Evolutionary conservation across 2,113 vertebrate genomes (phyloP).

Genomic region (Crotalus tigris): DNA sequence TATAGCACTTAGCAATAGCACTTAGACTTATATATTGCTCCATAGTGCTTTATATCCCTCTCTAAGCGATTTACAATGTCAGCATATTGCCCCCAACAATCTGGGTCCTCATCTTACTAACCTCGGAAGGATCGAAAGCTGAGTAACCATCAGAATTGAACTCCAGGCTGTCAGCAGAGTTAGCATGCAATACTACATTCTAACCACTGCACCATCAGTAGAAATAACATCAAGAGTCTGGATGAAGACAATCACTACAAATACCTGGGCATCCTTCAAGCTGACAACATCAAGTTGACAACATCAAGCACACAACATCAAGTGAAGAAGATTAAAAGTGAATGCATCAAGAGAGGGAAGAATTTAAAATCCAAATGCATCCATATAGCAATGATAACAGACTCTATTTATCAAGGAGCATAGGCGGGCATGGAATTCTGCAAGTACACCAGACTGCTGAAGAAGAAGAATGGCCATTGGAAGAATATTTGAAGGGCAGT

Average conservation of each 20-base stretch:
- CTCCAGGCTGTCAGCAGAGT: not conserved
- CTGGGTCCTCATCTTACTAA: not conserved
- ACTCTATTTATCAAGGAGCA: not conserved
- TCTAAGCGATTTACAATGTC: not conserved
- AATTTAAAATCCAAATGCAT: not conserved
- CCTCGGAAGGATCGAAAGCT: not conserved
- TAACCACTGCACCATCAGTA: not conserved
- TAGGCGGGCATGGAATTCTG: too few relatives aligned
- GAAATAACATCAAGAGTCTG: not conserved
- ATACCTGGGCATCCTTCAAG: not conserved
- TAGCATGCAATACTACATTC: not conserved
- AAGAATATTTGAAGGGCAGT: too few relatives aligned
- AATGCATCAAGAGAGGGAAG: not conserved
- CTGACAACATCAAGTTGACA: not conserved
- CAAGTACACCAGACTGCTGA: too few relatives aligned
- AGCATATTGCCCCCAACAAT: not conserved
- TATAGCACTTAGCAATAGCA: not conserved
- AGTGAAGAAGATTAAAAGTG: not conserved
- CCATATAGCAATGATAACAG: not conserved
- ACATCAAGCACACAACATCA: not conserved
- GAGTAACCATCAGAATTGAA: not conserved
- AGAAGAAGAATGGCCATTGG: too few relatives aligned
- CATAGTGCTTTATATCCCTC: not conserved
- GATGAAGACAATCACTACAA: not conserved
- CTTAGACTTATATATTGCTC: not conserved